These are phyloP conservation scores for Melieria omissa DNA, from an alignment of 2,888 invertebrate genomes.

Conservation along the genomic window DNA sequence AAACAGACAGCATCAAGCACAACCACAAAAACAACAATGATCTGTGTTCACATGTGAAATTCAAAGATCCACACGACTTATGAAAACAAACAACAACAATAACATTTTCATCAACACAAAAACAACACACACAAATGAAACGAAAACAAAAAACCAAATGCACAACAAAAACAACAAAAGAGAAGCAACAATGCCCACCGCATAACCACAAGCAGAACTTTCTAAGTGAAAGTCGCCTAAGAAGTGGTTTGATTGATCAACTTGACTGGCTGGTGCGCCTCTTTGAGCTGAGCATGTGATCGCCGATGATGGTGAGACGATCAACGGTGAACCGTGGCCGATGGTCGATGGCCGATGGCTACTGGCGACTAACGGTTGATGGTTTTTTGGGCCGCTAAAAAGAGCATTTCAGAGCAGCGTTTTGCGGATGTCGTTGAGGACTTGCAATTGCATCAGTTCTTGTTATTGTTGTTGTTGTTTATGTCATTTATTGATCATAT, in stretches of 20 bases:
- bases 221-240: slow-evolving; percentile 63
- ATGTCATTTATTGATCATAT: too few species aligned
- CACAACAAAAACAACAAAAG: slow-evolving; percentile 34
- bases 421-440: not conserved
- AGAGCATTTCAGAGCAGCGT: not conserved
- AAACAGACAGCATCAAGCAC: too few species aligned
- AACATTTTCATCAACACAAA: not conserved
- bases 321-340: not conserved
- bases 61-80: slow-evolving; percentile 33
- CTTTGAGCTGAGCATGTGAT: too few species aligned
- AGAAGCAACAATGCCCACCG: slow-evolving; percentile 42
- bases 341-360: not conserved
- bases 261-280: not conserved
- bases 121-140: slow-evolving; percentile 36
- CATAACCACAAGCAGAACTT: slow-evolving; percentile 62
- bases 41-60: slow-evolving; percentile 18
- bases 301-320: not conserved
- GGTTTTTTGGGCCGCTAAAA: too few species aligned
- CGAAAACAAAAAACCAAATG: slow-evolving; percentile 17
- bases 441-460: not conserved
- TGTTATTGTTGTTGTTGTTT: too few species aligned
- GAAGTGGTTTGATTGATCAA: slow-evolving; percentile 43
- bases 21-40: too few species aligned
- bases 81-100: too few species aligned
- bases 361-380: not conserved